phyloP scores from a whole-genome alignment of 1,140 invertebrate species.

The Teleogryllus occipitalis region DNA sequence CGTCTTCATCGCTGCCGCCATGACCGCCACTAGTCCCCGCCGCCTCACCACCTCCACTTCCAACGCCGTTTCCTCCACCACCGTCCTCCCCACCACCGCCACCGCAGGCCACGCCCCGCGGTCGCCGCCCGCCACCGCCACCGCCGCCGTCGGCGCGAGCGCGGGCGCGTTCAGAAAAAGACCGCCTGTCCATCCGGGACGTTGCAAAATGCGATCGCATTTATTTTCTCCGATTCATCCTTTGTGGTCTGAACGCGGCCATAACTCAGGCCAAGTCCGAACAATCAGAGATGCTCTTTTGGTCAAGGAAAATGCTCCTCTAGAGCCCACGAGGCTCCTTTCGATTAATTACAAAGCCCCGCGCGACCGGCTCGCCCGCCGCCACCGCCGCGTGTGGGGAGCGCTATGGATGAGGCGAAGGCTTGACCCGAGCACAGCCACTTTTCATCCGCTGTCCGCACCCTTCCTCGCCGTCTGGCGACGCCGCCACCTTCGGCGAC shows the following conservation, averaged over 20 bases:
- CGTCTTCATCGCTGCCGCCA: neutral
- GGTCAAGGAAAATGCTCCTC: neutral
- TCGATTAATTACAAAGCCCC: neutral
- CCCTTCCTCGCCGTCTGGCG: neutral
- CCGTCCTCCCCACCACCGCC: neutral
- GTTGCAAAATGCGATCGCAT: neutral
- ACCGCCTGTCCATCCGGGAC: neutral
- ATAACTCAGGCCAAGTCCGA: neutral
- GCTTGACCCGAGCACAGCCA: neutral
- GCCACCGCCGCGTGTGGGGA: too few relatives aligned
- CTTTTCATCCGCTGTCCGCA: neutral
- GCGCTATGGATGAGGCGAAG: neutral
- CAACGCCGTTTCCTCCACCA: neutral
- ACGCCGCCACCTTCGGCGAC: too few relatives aligned
- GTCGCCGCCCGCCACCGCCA: too few relatives aligned
- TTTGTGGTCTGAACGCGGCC: neutral
- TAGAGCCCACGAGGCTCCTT: neutral
- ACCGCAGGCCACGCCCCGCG: too few relatives aligned
- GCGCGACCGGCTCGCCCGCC: too few relatives aligned
- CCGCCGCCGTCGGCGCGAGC: too few relatives aligned
- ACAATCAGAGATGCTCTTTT: neutral
- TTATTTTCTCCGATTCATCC: neutral
- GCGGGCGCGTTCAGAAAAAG: neutral
- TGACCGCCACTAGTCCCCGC: too few relatives aligned
- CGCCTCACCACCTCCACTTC: neutral